Evolutionary conservation across 1,140 invertebrate genomes (phyloP).

Genomic region (Drosophila rufa): DNA sequence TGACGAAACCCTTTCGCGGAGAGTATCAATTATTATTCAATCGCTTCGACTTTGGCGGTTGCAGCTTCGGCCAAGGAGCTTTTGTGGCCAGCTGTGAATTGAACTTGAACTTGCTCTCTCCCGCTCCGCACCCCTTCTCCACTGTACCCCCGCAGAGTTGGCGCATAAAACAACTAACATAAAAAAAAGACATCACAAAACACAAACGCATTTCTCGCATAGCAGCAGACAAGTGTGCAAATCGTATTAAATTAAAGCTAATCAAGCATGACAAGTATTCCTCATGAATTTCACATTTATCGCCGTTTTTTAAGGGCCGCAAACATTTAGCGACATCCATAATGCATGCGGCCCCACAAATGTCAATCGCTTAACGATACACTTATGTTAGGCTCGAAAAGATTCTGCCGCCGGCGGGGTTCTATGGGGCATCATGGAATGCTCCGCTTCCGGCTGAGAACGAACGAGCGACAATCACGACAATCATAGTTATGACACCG

Average conservation of each 20-base stretch:
- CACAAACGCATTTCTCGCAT: constrained; percentile 68
- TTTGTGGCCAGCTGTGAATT: constrained; percentile 51
- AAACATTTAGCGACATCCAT: constrained; percentile 22
- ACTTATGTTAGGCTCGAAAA: constrained; percentile 23
- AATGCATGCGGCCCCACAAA: constrained; percentile 17
- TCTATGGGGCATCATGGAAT: constrained; percentile 31
- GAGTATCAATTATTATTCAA: constrained; percentile 32
- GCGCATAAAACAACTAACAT: constrained; percentile 41
- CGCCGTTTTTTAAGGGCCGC: constrained; percentile 29
- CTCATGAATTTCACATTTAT: constrained; percentile 48
- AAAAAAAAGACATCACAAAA: constrained; percentile 19
- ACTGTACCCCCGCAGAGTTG: constrained; percentile 11
- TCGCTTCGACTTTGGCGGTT: constrained; percentile 53
- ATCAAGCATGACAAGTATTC: constrained; percentile 44
- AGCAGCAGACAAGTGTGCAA: constrained; percentile 72
- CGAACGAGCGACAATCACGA: constrained; percentile 30
- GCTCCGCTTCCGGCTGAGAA: constrained; percentile 64
- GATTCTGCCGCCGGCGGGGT: constrained; percentile 10
- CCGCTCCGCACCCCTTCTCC: neutral
- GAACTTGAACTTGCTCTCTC: constrained; percentile 58
- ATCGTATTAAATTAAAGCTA: constrained; percentile 75
- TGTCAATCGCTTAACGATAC: constrained; percentile 57
- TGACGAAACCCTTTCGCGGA: neutral
- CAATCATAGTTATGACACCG: constrained; percentile 44
- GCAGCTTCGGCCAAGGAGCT: constrained; percentile 38